Conservation (phyloP, 1,140 invertebrate genomes). For the Aphis craccivora region DNA sequence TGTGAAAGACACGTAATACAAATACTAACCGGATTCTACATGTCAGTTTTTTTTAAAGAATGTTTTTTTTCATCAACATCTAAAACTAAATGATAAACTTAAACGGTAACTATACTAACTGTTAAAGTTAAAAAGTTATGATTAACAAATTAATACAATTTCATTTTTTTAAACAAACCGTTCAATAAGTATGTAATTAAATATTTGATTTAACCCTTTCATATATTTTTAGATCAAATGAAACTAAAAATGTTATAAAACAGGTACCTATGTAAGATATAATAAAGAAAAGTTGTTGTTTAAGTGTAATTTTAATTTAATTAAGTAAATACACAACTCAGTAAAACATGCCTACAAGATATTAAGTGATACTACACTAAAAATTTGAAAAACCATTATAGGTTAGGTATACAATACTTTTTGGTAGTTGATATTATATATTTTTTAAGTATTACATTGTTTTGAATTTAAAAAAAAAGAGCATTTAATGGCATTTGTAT, state of each 20-base stretch:
- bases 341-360: no score
- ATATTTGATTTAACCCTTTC: not conserved
- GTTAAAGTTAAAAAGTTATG: not conserved
- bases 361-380: no score
- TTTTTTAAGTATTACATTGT: no score
- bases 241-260: not conserved
- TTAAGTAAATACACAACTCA: no score
- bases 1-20: constrained; percentile 55
- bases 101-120: not conserved
- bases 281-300: not conserved
- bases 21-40: constrained; percentile 53
- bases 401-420: no score
- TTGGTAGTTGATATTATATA: no score
- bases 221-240: not conserved
- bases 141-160: not conserved
- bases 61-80: constrained; percentile 34
- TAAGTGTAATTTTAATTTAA: no score
- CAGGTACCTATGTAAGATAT: not conserved
- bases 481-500: no score
- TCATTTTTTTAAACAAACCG: not conserved
- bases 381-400: no score
- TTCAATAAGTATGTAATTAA: not conserved
- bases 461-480: no score
- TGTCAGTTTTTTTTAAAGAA: constrained; percentile 20
- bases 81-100: not conserved